Conservation (phyloP, 2,797 vertebrate genomes). For the Hylomyscus alleni region DNA sequence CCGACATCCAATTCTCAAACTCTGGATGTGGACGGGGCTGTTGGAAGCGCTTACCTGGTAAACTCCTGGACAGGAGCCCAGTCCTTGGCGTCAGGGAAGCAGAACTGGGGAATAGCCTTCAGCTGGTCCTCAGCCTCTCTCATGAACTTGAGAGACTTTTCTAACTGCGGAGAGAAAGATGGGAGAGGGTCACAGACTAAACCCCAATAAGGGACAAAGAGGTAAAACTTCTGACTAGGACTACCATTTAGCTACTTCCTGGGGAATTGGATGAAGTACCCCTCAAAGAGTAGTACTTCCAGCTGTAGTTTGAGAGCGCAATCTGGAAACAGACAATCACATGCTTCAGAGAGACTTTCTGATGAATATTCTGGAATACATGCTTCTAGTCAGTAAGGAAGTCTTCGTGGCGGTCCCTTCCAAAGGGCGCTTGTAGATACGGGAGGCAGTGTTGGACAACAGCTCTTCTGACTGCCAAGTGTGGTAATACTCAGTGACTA, state of each 20-base stretch:
- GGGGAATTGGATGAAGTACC: too few relatives aligned
- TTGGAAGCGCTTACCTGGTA: conserved; percentile 88
- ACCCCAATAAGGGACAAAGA: background rate
- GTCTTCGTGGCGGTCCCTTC: background rate
- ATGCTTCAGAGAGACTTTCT: background rate
- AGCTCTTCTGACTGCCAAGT: background rate
- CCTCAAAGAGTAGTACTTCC: too few relatives aligned
- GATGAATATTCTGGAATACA: background rate
- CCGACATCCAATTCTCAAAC: background rate
- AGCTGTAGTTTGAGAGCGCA: background rate
- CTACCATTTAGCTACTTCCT: background rate
- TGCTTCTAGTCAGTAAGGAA: background rate
- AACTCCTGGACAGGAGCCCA: conserved; percentile 93
- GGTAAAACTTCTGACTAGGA: background rate
- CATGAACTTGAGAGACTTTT: conserved; percentile 95
- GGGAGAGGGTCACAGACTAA: conserved; percentile 35
- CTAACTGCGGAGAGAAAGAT: conserved; percentile 89
- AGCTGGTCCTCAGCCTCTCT: conserved; percentile 95
- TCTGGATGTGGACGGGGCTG: background rate
- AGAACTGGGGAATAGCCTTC: conserved; percentile 95
- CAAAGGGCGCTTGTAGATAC: background rate
- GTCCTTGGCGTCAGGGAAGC: conserved; percentile 94
- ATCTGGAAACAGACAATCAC: background rate
- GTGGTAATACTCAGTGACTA: background rate
- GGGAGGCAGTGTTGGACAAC: background rate